Evolutionary conservation across 2,888 invertebrate species (phyloP), one percentile per base, ranked within the genome.

Genomic region (Agriopis aurantiaria): DNA sequence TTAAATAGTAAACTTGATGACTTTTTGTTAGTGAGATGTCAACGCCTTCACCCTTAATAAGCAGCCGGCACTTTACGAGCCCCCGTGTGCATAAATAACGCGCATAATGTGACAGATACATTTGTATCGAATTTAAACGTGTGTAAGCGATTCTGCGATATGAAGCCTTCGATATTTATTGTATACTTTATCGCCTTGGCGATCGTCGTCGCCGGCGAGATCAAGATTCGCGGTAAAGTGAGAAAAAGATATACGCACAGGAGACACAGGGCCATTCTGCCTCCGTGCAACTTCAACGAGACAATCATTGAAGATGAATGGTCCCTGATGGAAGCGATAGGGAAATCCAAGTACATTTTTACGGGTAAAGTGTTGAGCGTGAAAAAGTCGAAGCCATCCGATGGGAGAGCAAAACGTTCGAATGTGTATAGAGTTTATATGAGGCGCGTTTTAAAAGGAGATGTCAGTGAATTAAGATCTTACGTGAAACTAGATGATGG

Each of bases 61-160:
- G 86, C 84, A 80, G 84, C 83, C 82, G 85, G 81, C 85, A 83
- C 81, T 89, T 88, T 89, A 90, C 85, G 85, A 84, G 84, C 83
- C 81, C 82, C 86, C 84, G 85, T 82, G 85, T 75, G 84, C 84
- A 88, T 92, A 92, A 92, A 92, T 91, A 86, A 89, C 80, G 82
- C 81, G 85, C 86, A 92, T 92, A 91, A 94, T 94, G 92, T 91
- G 93, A 92, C 92, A 92, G 85, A 88, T 88, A 89, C 89, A 91
- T 90, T 88, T 88, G 87, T 89, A 85, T 82, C 81, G 85, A 82
- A 85, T 88, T 87, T 83, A 85, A 82, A 83, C 85, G 91, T 88
- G 89, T 88, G 82, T 83, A 85, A 88, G 83, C 84, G 82, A 88
- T 88, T 86, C 78, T 78, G 84, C 87, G 84, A 85, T 81, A 94